Conservation (phyloP, 2,113 vertebrate species). For the Probosciger aterrimus region DNA sequence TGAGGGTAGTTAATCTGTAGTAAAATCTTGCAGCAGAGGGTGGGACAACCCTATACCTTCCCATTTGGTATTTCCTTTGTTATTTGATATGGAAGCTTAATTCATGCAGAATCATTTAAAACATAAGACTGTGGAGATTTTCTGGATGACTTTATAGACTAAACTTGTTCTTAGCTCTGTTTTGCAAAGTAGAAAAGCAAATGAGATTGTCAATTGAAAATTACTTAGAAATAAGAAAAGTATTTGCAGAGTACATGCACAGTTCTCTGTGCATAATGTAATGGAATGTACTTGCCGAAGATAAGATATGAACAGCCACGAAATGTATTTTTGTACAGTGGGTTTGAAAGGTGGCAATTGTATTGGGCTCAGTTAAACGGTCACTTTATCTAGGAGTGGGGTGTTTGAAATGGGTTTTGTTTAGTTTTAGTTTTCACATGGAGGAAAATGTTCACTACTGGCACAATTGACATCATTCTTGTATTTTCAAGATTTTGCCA, state of each 20-base stretch:
- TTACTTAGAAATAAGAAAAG: neutral
- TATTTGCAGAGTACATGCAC: neutral
- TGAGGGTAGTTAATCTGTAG: conserved; percentile 11
- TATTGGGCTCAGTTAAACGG: neutral
- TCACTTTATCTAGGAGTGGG: neutral
- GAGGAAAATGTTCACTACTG: neutral
- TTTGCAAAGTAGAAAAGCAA: conserved; percentile 33
- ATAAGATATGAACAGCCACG: neutral
- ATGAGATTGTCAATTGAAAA: conserved; percentile 22
- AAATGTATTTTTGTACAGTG: neutral
- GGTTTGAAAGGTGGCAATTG: neutral
- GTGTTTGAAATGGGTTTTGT: neutral
- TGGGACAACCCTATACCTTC: neutral
- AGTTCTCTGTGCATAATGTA: neutral
- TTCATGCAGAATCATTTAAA: conserved; percentile 44
- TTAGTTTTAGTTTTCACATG: neutral
- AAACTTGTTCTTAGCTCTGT: neutral
- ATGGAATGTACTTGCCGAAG: neutral
- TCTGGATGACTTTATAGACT: conserved; percentile 1
- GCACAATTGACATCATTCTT: neutral
- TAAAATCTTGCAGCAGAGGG: conserved; percentile 3
- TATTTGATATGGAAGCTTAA: conserved; percentile 1
- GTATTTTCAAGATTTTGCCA: neutral
- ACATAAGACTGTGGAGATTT: neutral
- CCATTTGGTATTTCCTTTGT: conserved; percentile 36